A percentile compares a stretch with the other conserved stretches of the same genome.
Conservation (phyloP, 2,797 vertebrate species). For the Ptychadena robeensis region DNA sequence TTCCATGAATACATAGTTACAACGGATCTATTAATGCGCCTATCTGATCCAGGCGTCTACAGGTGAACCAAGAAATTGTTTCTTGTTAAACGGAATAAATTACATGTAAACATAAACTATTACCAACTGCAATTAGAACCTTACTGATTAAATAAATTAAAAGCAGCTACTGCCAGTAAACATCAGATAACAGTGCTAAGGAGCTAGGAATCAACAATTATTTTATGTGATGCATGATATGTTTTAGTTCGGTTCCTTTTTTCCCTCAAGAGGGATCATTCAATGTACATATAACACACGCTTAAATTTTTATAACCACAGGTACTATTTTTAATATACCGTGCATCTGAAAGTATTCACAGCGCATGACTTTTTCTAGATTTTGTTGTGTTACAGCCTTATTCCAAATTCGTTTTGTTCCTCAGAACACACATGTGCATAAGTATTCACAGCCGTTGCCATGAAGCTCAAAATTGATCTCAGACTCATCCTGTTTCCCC, state of each 20-base stretch:
- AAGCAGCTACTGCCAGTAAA: background rate
- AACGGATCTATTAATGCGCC: conserved; percentile 46
- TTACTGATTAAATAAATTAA: conserved; percentile 30
- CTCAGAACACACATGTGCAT: no score
- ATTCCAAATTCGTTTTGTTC: no score
- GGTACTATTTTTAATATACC: no score
- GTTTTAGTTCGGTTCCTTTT: background rate
- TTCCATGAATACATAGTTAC: conserved; percentile 38
- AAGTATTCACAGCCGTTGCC: no score
- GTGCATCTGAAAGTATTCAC: no score
- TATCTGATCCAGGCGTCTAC: conserved; percentile 46
- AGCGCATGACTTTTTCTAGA: no score
- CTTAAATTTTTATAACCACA: no score
- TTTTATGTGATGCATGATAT: background rate
- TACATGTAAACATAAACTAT: conserved; percentile 31
- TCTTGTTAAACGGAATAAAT: conserved; percentile 32
- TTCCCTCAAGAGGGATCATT: background rate
- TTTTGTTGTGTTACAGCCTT: no score
- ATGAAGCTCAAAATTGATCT: no score
- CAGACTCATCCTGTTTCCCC: no score
- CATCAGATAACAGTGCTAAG: background rate
- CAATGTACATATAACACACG: background rate
- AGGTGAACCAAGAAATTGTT: conserved; percentile 40
- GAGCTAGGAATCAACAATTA: background rate
- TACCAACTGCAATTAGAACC: conserved; percentile 37